These are phyloP conservation scores for Pterocles gutturalis DNA, from an alignment of 2,113 vertebrate species.

Conservation along the genomic window DNA sequence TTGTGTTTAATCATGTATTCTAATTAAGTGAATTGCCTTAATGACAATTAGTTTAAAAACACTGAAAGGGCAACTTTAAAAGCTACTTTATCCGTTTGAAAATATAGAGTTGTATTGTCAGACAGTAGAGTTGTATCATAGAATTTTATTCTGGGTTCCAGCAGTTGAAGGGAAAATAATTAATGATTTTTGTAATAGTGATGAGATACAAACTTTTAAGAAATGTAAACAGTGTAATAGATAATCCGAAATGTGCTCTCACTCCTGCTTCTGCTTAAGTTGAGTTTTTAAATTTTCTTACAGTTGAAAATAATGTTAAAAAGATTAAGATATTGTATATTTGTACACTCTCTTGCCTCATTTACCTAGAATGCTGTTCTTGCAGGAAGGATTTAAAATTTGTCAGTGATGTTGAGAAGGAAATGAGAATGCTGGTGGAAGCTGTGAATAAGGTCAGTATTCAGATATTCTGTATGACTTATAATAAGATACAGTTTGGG, in stretches of 20 bases:
- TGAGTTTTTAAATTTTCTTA: neutral
- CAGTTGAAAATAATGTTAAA: neutral
- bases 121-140: neutral
- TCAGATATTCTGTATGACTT: neutral
- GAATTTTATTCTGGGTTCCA: neutral
- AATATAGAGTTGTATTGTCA: neutral
- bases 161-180: neutral
- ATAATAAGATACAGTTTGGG: neutral
- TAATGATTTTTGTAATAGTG: neutral
- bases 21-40: neutral
- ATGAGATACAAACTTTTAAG: neutral
- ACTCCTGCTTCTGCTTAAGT: neutral
- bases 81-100: neutral
- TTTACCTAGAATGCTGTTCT: constrained; percentile 32
- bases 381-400: constrained; percentile 95
- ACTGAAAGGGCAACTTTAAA: neutral
- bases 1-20: neutral
- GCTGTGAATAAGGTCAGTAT: constrained; percentile 91
- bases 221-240: neutral
- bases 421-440: constrained; percentile 93
- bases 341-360: neutral
- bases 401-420: constrained; percentile 92
- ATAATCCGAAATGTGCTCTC: neutral
- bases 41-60: neutral
- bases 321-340: neutral